Base-by-base conservation (phyloP, 2,797 vertebrate genomes). In the Chlorospingus semifuscus region DNA sequence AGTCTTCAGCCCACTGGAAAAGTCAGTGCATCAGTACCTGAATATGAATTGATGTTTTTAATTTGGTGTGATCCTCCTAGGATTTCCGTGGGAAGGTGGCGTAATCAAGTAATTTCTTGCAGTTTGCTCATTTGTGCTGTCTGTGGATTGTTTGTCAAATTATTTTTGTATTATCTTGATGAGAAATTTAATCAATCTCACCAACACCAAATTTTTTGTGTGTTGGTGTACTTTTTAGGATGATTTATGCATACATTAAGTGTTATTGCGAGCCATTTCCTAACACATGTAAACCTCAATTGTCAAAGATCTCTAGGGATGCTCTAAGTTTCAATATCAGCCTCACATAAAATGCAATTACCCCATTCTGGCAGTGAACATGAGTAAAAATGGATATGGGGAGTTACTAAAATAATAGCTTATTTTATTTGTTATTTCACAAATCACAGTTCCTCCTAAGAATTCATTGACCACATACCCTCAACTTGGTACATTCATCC, bases 21-120 rank as follows among this genome's bases (percentile, higher is more conserved):
- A 90, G 60, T 68, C 56, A 32, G n/a, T 69, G 21, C 16, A 4
- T 85, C 85, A 55, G 59, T 63, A 65, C 74, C 59, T 75, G 71
- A 61, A 69, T 94, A 91, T 65, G 59, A 92, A 87, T 91, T 91
- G 65, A 75, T 89, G 39, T 39, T 91, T 88, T 89, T 90, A 79
- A 82, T 93, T 88, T 76, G 6, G 11, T 81, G 4, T 42, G 57
- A 36, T 79, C 32, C 80, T 87, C 66, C 39, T 39, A 63, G 68
- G 52, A 69, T 85, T 93, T 94, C 44, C 44, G 11, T n/a, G 36
- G 55, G 68, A 83, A 87, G 27, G 22, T 60, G 30, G n/a, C 71
- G 12, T 75, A 87, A 92, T 72, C n/a, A 70, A 81, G 46, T 55
- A 8, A 81, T 91, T 85, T 65, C 53, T 83, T 81, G 30, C 37